These are phyloP conservation scores for Dromius quadrimaculatus DNA, from an alignment of 2,888 invertebrate genomes.

Conservation along the genomic window DNA sequence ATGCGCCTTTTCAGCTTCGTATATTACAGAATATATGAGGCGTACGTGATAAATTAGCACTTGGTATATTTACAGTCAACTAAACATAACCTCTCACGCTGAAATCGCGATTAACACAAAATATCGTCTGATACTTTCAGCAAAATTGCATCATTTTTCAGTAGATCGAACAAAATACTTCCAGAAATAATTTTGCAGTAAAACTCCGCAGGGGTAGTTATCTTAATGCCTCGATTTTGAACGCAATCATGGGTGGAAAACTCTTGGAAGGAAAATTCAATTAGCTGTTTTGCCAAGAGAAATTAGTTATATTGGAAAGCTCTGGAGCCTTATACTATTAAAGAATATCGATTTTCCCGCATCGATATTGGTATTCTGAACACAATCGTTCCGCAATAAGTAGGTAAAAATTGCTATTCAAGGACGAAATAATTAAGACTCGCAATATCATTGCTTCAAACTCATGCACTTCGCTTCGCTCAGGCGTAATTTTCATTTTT, in stretches of 20 bases:
- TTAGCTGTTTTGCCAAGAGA: not conserved
- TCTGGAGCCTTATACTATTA: too few species aligned
- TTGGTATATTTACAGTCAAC: constrained; percentile 25
- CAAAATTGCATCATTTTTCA: constrained; percentile 25
- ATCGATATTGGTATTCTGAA: too few species aligned
- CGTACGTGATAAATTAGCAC: constrained; percentile 34
- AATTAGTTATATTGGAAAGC: not conserved
- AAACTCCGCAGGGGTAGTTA: not conserved
- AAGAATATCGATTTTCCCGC: too few species aligned
- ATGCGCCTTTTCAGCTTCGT: not conserved
- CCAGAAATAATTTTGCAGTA: constrained; percentile 8
- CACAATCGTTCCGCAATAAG: too few species aligned
- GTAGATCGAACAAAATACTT: not conserved
- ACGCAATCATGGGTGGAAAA: constrained; percentile 6
- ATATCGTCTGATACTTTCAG: constrained; percentile 16
- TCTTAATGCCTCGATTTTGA: constrained; percentile 4
- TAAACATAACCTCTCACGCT: constrained; percentile 1
- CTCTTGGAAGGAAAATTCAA: too few species aligned
- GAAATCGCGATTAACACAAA: not conserved
- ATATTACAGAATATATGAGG: not conserved
- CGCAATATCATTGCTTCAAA: too few species aligned
- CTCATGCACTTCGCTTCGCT: too few species aligned
- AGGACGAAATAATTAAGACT: too few species aligned
- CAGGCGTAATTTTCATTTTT: too few species aligned
- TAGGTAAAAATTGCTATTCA: too few species aligned